These are phyloP conservation scores for Psilanteris sp. DNA, from an alignment of 1,140 invertebrate genomes.

Conservation along the genomic window DNA sequence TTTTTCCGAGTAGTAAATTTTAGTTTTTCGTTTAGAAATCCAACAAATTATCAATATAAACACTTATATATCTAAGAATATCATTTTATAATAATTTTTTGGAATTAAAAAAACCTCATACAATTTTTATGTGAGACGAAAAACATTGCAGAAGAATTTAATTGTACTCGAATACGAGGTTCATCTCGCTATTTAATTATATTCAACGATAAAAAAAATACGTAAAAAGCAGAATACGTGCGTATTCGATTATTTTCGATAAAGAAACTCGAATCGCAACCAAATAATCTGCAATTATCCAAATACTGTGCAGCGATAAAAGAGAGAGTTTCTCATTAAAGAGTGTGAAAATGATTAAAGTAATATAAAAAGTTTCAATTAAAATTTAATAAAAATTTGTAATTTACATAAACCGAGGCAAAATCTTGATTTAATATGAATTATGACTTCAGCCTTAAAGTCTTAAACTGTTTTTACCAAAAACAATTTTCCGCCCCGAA, in stretches of 20 bases:
- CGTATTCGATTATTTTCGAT: not conserved
- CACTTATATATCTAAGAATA: too few relatives aligned
- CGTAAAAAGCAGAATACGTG: too few relatives aligned
- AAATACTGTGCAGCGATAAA: constrained; percentile 6
- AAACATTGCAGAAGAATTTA: too few relatives aligned
- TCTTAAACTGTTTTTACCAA: constrained; percentile 19
- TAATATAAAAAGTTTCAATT: constrained; percentile 27
- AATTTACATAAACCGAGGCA: constrained; percentile 34
- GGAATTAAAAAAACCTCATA: too few relatives aligned
- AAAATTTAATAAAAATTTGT: constrained; percentile 43
- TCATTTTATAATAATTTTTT: too few relatives aligned
- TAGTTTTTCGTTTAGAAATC: too few relatives aligned
- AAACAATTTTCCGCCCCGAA: constrained; percentile 30
- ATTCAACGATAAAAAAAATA: too few relatives aligned
- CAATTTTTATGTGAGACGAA: too few relatives aligned
- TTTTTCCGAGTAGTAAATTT: too few relatives aligned
- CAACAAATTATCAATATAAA: too few relatives aligned
- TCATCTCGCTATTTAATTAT: too few relatives aligned
- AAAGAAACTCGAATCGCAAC: not conserved
- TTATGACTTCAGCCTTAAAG: not conserved
- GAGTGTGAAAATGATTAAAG: constrained; percentile 11
- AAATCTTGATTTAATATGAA: constrained; percentile 32
- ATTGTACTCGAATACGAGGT: too few relatives aligned
- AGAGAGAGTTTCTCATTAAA: constrained; percentile 25
- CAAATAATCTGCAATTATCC: not conserved